Conservation (phyloP, 2,797 vertebrate genomes). For the Chrosomus eos region DNA sequence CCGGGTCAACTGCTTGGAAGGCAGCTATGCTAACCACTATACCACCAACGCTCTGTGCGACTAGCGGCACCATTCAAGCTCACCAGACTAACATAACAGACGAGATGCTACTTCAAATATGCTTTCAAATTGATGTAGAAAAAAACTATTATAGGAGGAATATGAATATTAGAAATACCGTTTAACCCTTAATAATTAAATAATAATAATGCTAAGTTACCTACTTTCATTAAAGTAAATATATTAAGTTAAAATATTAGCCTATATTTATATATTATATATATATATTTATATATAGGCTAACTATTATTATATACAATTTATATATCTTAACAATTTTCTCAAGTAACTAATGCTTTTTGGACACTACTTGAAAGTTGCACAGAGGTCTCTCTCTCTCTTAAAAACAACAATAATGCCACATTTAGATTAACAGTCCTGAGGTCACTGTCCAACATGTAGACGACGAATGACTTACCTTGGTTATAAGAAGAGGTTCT, state of each 20-base stretch:
- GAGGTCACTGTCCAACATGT: neutral
- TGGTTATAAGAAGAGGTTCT: slow-evolving; percentile 91
- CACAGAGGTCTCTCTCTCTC: neutral
- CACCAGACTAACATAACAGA: accelerated
- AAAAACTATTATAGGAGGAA: too few relatives aligned
- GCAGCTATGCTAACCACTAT: slow-evolving; percentile 63
- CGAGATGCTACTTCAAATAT: accelerated
- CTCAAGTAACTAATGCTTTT: neutral
- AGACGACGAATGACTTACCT: slow-evolving; percentile 78
- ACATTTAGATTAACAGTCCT: neutral
- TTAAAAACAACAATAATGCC: neutral
- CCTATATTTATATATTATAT: neutral
- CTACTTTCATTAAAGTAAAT: neutral
- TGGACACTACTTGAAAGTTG: neutral
- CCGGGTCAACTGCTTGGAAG: slow-evolving; percentile 76
- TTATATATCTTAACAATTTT: neutral
- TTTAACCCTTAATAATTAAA: neutral
- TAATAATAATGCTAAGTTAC: neutral
- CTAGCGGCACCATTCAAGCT: accelerated
- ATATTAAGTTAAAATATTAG: neutral
- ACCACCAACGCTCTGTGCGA: slow-evolving; percentile 45
- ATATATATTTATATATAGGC: too few relatives aligned
- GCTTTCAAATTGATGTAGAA: accelerated
- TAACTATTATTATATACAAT: too few relatives aligned
- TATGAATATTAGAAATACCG: neutral